A percentile compares a stretch with the other conserved stretches of the same genome.
Conservation (phyloP, 2,797 vertebrate species). For the Ataeniobius toweri region DNA sequence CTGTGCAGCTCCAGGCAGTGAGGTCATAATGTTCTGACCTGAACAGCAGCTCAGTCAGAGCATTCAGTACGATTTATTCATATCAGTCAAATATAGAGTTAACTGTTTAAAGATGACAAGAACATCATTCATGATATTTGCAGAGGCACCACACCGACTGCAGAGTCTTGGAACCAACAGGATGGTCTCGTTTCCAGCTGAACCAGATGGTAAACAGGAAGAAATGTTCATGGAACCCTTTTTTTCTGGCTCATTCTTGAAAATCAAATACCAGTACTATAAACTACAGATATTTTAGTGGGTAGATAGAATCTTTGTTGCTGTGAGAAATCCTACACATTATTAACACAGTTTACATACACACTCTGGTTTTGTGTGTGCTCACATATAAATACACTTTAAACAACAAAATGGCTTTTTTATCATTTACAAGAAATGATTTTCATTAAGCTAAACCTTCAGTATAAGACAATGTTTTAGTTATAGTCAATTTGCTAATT, state of each 20-base stretch:
- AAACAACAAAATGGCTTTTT: background rate
- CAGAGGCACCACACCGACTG: constrained; percentile 44
- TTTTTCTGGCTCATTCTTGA: background rate
- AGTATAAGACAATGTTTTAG: background rate
- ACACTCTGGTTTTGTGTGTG: background rate
- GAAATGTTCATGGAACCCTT: background rate
- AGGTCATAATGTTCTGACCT: background rate
- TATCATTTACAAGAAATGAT: background rate
- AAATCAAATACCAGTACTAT: background rate
- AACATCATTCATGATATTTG: constrained; percentile 64
- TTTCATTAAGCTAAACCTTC: background rate
- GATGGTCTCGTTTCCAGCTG: background rate
- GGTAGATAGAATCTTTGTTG: background rate
- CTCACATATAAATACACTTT: background rate
- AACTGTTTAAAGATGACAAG: constrained; percentile 58
- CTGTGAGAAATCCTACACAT: background rate
- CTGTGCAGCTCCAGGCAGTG: background rate
- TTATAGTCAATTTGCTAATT: background rate
- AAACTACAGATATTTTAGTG: background rate
- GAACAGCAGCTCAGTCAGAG: constrained; percentile 7
- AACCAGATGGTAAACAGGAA: background rate
- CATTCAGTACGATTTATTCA: constrained; percentile 51
- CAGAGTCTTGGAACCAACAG: constrained; percentile 14
- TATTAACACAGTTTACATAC: background rate
- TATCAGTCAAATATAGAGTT: constrained; percentile 42